These are phyloP conservation scores for Hesperophylax magnus DNA, from an alignment of 1,140 invertebrate genomes.

Conservation along the genomic window DNA sequence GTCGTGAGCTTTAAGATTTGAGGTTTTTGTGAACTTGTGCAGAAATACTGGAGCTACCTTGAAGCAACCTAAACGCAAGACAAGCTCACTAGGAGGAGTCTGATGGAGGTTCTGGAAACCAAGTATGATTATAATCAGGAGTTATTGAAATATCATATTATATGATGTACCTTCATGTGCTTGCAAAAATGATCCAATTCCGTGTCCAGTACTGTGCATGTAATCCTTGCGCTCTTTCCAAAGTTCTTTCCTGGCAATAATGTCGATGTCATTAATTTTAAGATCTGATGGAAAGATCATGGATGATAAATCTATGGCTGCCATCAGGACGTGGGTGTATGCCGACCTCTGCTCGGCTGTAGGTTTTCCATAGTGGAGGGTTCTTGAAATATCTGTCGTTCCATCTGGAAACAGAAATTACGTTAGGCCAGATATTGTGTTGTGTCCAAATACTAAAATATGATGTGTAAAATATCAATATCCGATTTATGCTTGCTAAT, in stretches of 20 bases:
- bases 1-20: too few relatives aligned
- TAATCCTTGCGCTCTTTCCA: slow-evolving; percentile 89
- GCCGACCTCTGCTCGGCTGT: slow-evolving; percentile 82
- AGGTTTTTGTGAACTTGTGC: too few relatives aligned
- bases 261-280: slow-evolving; percentile 79
- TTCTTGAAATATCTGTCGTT: slow-evolving; percentile 94
- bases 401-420: slow-evolving; percentile 75
- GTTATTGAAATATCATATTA: too few relatives aligned
- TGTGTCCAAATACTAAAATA: too few relatives aligned
- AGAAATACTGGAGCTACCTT: too few relatives aligned
- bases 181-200: slow-evolving; percentile 88
- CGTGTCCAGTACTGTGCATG: slow-evolving; percentile 90
- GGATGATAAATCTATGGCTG: slow-evolving; percentile 82
- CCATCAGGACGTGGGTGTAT: slow-evolving; percentile 93
- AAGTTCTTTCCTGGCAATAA: slow-evolving; percentile 82
- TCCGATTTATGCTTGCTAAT: background rate
- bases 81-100: too few relatives aligned
- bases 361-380: slow-evolving; percentile 89
- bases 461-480: background rate
- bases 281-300: slow-evolving; percentile 79
- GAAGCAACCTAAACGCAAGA: too few relatives aligned
- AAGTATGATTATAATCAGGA: too few relatives aligned
- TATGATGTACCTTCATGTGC: slow-evolving; percentile 82
- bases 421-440: too few relatives aligned
- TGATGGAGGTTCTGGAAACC: too few relatives aligned